Conservation (phyloP, 2,113 vertebrate species). For the Ahaetulla prasina region DNA sequence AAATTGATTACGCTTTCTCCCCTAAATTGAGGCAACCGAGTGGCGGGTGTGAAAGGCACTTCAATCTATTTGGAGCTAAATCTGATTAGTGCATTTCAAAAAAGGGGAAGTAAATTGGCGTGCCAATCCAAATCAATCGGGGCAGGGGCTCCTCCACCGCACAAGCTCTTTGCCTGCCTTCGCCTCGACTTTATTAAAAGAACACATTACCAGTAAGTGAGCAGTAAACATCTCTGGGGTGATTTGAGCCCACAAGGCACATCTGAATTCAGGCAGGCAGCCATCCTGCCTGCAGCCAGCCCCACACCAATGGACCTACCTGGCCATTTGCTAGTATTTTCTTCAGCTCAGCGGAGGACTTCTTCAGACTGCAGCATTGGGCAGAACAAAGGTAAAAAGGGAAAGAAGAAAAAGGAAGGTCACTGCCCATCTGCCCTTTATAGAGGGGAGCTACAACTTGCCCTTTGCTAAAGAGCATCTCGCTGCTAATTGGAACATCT, state of each 20-base stretch:
- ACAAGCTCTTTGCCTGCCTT: constrained; percentile 25
- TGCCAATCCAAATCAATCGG: constrained; percentile 69
- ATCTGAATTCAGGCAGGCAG: neutral
- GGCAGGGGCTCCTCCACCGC: constrained; percentile 55
- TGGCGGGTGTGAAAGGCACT: constrained; percentile 35
- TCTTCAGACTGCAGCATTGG: constrained; percentile 81
- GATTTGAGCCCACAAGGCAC: fast-evolving
- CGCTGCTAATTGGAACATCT: neutral
- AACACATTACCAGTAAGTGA: constrained; percentile 16
- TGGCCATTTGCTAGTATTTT: constrained; percentile 94
- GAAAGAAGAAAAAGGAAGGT: neutral
- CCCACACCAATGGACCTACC: constrained; percentile 68
- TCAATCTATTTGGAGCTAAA: constrained; percentile 59
- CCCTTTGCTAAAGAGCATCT: neutral
- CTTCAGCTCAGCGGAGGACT: constrained; percentile 95
- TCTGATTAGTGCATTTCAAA: constrained; percentile 64
- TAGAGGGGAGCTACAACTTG: fast-evolving
- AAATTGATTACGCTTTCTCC: constrained; percentile 67
- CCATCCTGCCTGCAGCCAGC: neutral
- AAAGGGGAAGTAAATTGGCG: constrained; percentile 64
- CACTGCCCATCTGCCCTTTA: neutral
- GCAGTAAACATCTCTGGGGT: constrained; percentile 29
- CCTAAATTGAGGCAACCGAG: constrained; percentile 46
- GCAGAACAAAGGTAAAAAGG: neutral
- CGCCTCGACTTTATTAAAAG: constrained; percentile 39